These are phyloP conservation scores for Pantala flavescens DNA, from an alignment of 1,140 invertebrate species.

Conservation along the genomic window DNA sequence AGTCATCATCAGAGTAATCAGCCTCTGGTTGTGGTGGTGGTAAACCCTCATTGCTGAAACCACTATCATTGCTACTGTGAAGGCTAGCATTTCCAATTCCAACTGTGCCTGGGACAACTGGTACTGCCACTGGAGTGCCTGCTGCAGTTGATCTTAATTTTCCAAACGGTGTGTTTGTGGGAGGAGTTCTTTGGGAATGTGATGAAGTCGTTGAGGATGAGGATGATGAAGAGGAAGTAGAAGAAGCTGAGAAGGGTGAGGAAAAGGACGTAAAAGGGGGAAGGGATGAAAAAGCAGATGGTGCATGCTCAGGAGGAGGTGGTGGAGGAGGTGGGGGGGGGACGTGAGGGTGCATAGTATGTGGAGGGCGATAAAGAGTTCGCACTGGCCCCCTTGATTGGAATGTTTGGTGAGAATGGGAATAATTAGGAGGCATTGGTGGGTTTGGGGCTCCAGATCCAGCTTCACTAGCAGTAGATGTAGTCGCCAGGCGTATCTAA, in stretches of 20 bases:
- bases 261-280: not conserved
- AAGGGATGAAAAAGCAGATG: not conserved
- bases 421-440: not conserved
- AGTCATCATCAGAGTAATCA: conserved; percentile 82
- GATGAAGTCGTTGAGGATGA: not conserved
- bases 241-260: not conserved
- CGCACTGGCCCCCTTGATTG: not conserved
- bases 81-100: conserved; percentile 31
- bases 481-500: conserved; percentile 13
- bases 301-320: conserved; percentile 29
- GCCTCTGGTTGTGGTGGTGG: conserved; percentile 77
- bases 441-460: not conserved
- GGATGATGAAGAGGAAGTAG: not conserved
- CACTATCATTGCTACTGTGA: conserved; percentile 83
- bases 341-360: not conserved
- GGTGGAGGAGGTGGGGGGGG: conserved; percentile 32
- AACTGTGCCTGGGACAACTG: not conserved
- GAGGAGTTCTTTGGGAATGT: not conserved
- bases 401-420: not conserved
- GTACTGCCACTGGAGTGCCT: not conserved
- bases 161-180: not conserved
- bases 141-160: not conserved
- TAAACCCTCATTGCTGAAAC: conserved; percentile 68
- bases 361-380: not conserved
- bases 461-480: conserved; percentile 10